Base-by-base conservation (phyloP, 30 jellyfish, hydroid and myxozoan species). In the Catostylus mosaicus region DNA sequence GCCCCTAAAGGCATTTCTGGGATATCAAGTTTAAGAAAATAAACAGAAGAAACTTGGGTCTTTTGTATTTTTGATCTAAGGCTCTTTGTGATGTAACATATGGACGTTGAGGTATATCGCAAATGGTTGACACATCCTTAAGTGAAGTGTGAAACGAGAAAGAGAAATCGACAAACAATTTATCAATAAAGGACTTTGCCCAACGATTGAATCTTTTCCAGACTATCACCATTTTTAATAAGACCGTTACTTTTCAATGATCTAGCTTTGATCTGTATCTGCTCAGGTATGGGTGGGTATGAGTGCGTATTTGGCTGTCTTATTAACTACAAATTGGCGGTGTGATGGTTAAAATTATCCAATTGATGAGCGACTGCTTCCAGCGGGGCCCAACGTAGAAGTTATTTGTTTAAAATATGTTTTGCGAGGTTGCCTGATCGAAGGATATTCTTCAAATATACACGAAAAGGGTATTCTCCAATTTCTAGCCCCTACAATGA, bases 181-280 rank as follows among this genome's bases (percentile, higher is more conserved):
- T 36, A 68, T 68, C 80, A 46, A 68, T 18, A 36, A 3, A 5
- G 64, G 45, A 68, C 80, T 37, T 68, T 68, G 80, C 64, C n/a
- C 80, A 10, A 1, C 27, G 29, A 2, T 16, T 31, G 29, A 65
- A 65, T n/a, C 77, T 29, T 2, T 16, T 18, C 20, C 2, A 50
- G 24, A 50, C 2, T 8, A 16, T 27, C 4, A 4, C 2, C 63
- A 50, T 40, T 40, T 14, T 40, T 5, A 14, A 40, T 14, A 5
- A 40, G 11, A 40, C 54, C 14, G 11, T 40, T 40, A 5, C 14
- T 40, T 40, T 5, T 40, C 7, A 5, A 14, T 40, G 54, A 5
- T 40, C 54, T 40, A 5, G 14, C 7, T 40, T 40, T 40, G 54
- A 5, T 40, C 54, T 40, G 7, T 7, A 40, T 14, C 14, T 40